Evolutionary conservation across 2,113 vertebrate species (phyloP).

Genomic region (Poicephalus gulielmi): DNA sequence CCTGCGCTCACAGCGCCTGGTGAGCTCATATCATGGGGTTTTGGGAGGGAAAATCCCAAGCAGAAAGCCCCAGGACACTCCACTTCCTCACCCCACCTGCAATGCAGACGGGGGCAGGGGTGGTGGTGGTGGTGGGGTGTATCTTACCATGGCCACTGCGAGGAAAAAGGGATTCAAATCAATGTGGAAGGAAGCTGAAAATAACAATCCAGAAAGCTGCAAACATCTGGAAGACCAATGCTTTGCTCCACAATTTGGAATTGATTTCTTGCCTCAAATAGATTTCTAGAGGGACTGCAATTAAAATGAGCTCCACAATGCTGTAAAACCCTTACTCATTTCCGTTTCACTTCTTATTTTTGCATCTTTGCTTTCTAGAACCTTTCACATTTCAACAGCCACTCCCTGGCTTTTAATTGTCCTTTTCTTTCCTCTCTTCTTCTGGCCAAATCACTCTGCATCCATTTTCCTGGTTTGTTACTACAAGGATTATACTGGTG

Average conservation of each 20-base stretch:
- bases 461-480: background rate
- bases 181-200: background rate
- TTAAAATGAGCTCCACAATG: conserved; percentile 30
- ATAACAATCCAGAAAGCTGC: conserved; percentile 17
- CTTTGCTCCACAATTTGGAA: conserved; percentile 15
- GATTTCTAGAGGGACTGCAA: conserved; percentile 43
- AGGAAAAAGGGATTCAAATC: background rate
- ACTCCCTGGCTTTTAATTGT: background rate
- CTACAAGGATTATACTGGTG: background rate
- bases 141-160: background rate
- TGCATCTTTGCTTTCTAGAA: conserved; percentile 23
- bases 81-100: background rate
- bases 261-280: conserved; percentile 56
- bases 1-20: fast-evolving
- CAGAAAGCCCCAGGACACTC: background rate
- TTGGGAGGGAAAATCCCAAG: background rate
- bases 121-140: too few relatives aligned
- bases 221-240: conserved; percentile 33
- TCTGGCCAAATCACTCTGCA: background rate
- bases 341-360: conserved; percentile 28
- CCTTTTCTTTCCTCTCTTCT: background rate
- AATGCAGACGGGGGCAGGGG: background rate
- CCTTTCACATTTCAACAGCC: background rate
- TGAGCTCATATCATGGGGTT: background rate
- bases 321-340: background rate